phyloP scores from a whole-genome alignment of 2,113 vertebrate species.

The Emydura subglobosa region DNA sequence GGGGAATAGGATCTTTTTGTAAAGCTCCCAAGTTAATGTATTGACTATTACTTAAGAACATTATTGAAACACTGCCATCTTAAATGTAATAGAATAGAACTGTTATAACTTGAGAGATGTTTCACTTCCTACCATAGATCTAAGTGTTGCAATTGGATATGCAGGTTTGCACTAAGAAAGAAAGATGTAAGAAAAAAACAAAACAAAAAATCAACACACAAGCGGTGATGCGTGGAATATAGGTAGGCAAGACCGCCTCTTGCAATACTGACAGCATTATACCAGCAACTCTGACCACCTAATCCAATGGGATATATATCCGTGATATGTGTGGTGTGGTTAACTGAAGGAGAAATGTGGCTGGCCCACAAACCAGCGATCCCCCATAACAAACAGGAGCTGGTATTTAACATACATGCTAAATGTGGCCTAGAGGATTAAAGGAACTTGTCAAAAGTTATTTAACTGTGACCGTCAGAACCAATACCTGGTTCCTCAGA shows the following conservation, averaged over 20 bases:
- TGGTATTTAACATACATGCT: not conserved
- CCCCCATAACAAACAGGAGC: not conserved
- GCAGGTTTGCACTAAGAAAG: not conserved
- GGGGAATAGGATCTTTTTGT: not conserved
- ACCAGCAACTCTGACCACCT: not conserved
- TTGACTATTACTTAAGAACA: not conserved
- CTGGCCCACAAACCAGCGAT: not conserved
- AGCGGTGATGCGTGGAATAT: not conserved
- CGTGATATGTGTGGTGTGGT: not conserved
- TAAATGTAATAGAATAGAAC: not conserved
- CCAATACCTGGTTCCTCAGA: not conserved
- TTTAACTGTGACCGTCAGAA: not conserved
- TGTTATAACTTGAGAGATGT: not conserved
- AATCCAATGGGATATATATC: not conserved
- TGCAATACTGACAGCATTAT: not conserved
- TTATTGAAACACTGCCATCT: conserved; percentile 19
- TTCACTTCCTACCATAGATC: conserved; percentile 5
- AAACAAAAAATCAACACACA: not conserved
- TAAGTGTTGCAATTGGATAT: conserved; percentile 7
- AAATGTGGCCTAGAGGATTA: conserved; percentile 46
- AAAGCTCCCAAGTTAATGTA: not conserved
- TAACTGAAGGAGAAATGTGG: not conserved
- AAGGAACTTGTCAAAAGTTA: conserved; percentile 7
- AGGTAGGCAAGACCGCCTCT: not conserved
- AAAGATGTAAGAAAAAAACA: not conserved